Conservation (phyloP, 2,888 invertebrate genomes). For the Drosophila planitibia region DNA sequence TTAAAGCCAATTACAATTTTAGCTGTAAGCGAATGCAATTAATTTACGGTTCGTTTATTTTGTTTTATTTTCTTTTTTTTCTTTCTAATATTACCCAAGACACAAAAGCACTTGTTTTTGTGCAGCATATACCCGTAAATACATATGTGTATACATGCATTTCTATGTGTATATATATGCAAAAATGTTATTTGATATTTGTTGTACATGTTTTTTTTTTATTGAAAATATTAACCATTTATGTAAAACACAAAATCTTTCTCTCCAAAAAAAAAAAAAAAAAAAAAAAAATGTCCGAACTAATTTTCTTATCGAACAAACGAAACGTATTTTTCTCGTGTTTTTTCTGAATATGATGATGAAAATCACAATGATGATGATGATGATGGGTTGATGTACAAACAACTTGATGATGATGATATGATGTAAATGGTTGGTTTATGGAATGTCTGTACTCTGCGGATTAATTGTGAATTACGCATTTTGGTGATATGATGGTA, state of each 20-base stretch:
- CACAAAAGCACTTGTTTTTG: constrained; percentile 42
- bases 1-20: constrained; percentile 35
- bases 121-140: constrained; percentile 53
- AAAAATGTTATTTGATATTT: constrained; percentile 62
- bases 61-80: constrained; percentile 16
- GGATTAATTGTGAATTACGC: constrained; percentile 43
- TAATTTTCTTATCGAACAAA: constrained; percentile 86
- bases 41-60: constrained; percentile 56
- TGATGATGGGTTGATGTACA: constrained; percentile 79
- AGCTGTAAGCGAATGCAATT: constrained; percentile 47
- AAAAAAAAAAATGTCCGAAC: constrained; percentile 85
- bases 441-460: constrained; percentile 67
- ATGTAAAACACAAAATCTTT: constrained; percentile 72
- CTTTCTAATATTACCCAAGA: constrained; percentile 38
- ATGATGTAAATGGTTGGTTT: constrained; percentile 70
- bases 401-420: constrained; percentile 80
- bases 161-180: constrained; percentile 49
- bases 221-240: constrained; percentile 71
- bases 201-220: constrained; percentile 68
- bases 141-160: constrained; percentile 59
- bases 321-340: constrained; percentile 86
- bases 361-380: constrained; percentile 85
- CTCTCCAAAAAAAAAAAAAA: constrained; percentile 38
- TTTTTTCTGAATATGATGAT: constrained; percentile 86
- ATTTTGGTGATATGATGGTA: constrained; percentile 42